These are phyloP conservation scores for Abscondita cerata DNA, from an alignment of 2,888 invertebrate genomes.

Conservation along the genomic window DNA sequence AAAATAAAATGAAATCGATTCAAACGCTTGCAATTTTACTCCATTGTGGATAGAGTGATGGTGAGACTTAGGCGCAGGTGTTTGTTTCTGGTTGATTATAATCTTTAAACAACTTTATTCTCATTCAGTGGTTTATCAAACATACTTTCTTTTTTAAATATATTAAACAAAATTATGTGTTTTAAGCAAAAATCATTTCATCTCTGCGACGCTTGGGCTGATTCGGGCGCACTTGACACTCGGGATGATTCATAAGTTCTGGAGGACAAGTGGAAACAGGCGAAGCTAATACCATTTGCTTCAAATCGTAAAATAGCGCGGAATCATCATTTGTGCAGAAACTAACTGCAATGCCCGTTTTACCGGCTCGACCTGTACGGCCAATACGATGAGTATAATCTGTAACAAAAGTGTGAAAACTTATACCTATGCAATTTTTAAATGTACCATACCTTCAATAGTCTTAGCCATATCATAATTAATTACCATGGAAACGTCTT, in stretches of 20 bases:
- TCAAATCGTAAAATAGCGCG: constrained; percentile 94
- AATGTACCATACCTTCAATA: constrained; percentile 75
- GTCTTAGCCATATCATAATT: constrained; percentile 99
- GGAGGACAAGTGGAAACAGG: constrained; percentile 96
- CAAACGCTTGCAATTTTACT: too few relatives aligned
- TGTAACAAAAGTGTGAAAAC: constrained; percentile 52
- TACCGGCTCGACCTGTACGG: constrained; percentile 98
- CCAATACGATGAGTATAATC: constrained; percentile 98
- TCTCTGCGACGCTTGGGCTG: constrained; percentile 92
- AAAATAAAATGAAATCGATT: too few relatives aligned
- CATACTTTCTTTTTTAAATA: too few relatives aligned
- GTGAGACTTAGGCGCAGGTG: too few relatives aligned
- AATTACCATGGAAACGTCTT: constrained; percentile 98
- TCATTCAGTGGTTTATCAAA: too few relatives aligned
- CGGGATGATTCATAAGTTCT: constrained; percentile 96
- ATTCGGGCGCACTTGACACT: constrained; percentile 97
- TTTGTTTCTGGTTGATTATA: too few relatives aligned
- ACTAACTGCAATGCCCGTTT: constrained; percentile 93
- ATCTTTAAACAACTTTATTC: too few relatives aligned
- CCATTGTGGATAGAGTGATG: too few relatives aligned
- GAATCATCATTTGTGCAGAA: constrained; percentile 98
- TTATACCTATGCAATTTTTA: not conserved
- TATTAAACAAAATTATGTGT: not conserved
- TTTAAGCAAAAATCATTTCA: constrained; percentile 93
- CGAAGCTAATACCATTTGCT: constrained; percentile 86